Evolutionary conservation across 2,888 invertebrate species (phyloP), one percentile per base, ranked within the genome.

Genomic region (Capitulum mitella): DNA sequence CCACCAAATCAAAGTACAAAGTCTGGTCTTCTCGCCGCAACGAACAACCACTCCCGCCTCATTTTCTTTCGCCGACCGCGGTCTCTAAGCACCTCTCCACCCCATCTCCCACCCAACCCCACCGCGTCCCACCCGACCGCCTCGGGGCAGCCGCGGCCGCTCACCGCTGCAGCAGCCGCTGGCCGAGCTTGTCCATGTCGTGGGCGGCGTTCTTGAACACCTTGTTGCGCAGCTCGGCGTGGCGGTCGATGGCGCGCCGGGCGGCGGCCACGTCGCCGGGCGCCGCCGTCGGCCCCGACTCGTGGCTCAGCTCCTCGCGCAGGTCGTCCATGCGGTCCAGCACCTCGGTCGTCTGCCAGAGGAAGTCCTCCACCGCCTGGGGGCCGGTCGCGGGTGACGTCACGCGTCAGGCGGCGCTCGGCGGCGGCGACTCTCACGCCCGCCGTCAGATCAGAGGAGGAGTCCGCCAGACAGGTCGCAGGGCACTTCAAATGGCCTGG

Each of bases 261-360:
- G 98, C 96, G 78, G 94, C 93, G 79, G 91, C 92, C 37, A 97
- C 95, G 87, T 98, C 97, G 84, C 97, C 95, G 0, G 98, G 97
- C 84, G 96, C 97, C 84, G 97, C 95, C 0, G 98, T 97, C 84
- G 96, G 94, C 84, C 97, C 97, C 82, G 94, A 95, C 82, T 95
- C 91, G 78, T 93, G 93, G 29, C 48, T 76, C 78, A 98, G 89
- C 86, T 97, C 96, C 85, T 96, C 95, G 85, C 96, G 94, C 81
- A 97, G 88, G 84, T 96, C 95, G 84, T 98, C 97, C 80, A 98
- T 89, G 81, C 95, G 90, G 85, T 96, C 95, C 81, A 97, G 89
- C 82, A 97, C 89, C 86, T 98, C 98, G 77, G 94, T 92, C 1
- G 96, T 94, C 88, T 96, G 95, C 95, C 97, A 97, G 83, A 94